These are phyloP conservation scores for Apodemia zela DNA, from an alignment of 2,888 invertebrate genomes.

Conservation along the genomic window DNA sequence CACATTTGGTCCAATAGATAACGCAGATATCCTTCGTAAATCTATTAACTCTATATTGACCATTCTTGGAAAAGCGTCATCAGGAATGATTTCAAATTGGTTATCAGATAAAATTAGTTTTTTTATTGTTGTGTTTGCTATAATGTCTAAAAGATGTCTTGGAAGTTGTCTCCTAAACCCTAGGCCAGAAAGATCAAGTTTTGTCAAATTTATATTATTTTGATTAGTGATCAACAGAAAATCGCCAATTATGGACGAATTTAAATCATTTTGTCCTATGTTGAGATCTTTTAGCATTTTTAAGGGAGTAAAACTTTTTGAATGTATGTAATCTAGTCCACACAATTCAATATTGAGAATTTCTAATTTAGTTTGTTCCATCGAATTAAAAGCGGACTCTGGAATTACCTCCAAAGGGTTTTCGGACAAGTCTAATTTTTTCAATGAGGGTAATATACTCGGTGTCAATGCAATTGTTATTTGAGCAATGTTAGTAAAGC, in stretches of 20 bases:
- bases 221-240: conserved; percentile 56
- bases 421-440: conserved; percentile 73
- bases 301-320: conserved; percentile 68
- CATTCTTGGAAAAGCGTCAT: conserved; percentile 78
- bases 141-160: conserved; percentile 60
- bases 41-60: conserved; percentile 76
- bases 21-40: conserved; percentile 72
- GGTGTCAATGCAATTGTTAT: conserved; percentile 64
- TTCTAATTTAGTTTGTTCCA: conserved; percentile 62
- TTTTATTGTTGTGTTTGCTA: conserved; percentile 72
- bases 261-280: conserved; percentile 78
- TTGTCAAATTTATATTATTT: conserved; percentile 58
- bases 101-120: conserved; percentile 72
- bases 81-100: conserved; percentile 75
- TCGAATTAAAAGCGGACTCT: conserved; percentile 61
- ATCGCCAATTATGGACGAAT: conserved; percentile 56
- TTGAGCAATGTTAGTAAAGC: conserved; percentile 64
- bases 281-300: conserved; percentile 62
- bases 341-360: conserved; percentile 75
- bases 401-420: conserved; percentile 69
- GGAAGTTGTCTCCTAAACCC: conserved; percentile 77
- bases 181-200: conserved; percentile 72
- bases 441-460: conserved; percentile 63
- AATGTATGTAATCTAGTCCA: conserved; percentile 74
- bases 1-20: conserved; percentile 65